Percentiles rank a stretch among this genome's conserved stretches.
Evolutionary conservation across 2,113 vertebrate genomes (phyloP).

Genomic region (Poeciliopsis retropinna): DNA sequence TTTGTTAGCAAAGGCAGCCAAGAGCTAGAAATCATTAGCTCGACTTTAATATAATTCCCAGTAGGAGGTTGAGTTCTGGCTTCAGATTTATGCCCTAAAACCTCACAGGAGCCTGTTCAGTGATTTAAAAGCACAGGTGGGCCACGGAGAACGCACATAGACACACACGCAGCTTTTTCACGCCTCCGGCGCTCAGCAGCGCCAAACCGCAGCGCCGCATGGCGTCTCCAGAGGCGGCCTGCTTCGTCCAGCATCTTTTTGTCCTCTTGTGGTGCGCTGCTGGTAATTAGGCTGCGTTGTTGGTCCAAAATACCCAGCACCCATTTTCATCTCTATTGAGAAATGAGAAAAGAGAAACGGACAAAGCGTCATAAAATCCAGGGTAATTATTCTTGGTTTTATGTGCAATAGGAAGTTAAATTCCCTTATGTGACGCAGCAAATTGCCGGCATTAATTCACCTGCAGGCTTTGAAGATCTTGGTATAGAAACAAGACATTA

Average conservation of each 20-base stretch:
- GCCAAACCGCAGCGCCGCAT: slow-evolving; percentile 12
- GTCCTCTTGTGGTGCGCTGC: slow-evolving; percentile 9
- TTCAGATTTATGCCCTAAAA: slow-evolving; percentile 17
- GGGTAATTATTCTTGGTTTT: slow-evolving; percentile 60
- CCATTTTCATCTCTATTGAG: slow-evolving; percentile 23
- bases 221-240: slow-evolving; percentile 15
- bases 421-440: slow-evolving; percentile 48
- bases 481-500: neutral
- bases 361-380: slow-evolving; percentile 51
- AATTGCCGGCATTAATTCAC: slow-evolving; percentile 31
- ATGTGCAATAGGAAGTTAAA: slow-evolving; percentile 39
- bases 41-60: slow-evolving; percentile 38
- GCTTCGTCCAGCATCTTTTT: slow-evolving; percentile 44
- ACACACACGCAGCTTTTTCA: slow-evolving; percentile 25
- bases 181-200: too few relatives aligned
- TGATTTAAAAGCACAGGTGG: slow-evolving; percentile 33
- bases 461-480: slow-evolving; percentile 11
- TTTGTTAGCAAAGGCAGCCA: slow-evolving; percentile 8
- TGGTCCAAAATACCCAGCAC: slow-evolving; percentile 37
- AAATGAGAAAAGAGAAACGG: slow-evolving; percentile 9
- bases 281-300: slow-evolving; percentile 51
- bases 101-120: slow-evolving; percentile 29
- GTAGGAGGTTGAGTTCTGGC: slow-evolving; percentile 30
- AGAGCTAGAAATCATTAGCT: slow-evolving; percentile 37
- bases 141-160: slow-evolving; percentile 18